phyloP scores from a whole-genome alignment of 2,888 invertebrate species.

The Branchipolynoe longqiensis region DNA sequence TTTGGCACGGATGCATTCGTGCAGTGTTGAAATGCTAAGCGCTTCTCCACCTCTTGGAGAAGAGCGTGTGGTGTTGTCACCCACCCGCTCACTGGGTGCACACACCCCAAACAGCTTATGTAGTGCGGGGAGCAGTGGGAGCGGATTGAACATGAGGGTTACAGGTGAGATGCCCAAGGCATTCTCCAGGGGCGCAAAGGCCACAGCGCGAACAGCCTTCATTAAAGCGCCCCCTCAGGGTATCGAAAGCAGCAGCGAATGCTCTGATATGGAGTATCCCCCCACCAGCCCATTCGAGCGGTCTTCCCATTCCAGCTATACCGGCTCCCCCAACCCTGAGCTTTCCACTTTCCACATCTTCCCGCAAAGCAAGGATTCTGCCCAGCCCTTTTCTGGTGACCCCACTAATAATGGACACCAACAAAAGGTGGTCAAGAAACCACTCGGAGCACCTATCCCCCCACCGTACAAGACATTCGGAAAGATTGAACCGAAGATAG shows the following conservation, averaged over 20 bases:
- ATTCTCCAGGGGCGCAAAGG: slow-evolving; percentile 62
- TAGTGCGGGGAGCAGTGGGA: slow-evolving; percentile 61
- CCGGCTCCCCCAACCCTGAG: neutral
- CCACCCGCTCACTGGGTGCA: slow-evolving; percentile 14
- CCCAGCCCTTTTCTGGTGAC: neutral
- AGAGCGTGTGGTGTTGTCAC: neutral
- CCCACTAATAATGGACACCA: neutral
- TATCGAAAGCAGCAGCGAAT: slow-evolving; percentile 69
- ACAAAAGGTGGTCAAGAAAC: neutral
- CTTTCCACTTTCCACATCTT: neutral
- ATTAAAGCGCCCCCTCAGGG: slow-evolving; percentile 65
- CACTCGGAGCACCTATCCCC: slow-evolving; percentile 58
- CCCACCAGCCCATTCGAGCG: slow-evolving; percentile 52
- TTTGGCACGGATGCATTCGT: neutral
- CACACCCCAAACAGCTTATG: slow-evolving; percentile 59
- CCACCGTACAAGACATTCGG: slow-evolving; percentile 70
- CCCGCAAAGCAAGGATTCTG: neutral
- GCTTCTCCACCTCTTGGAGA: neutral
- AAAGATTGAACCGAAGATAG: slow-evolving; percentile 67
- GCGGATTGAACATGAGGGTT: slow-evolving; percentile 67
- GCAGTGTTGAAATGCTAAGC: slow-evolving; percentile 4
- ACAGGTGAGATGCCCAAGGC: slow-evolving; percentile 69
- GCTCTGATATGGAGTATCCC: slow-evolving; percentile 66
- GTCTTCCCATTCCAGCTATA: slow-evolving; percentile 11
- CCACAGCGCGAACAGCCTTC: slow-evolving; percentile 64